Conservation (phyloP, 2,888 invertebrate genomes). For the Prosopocoilus inquinatus region DNA sequence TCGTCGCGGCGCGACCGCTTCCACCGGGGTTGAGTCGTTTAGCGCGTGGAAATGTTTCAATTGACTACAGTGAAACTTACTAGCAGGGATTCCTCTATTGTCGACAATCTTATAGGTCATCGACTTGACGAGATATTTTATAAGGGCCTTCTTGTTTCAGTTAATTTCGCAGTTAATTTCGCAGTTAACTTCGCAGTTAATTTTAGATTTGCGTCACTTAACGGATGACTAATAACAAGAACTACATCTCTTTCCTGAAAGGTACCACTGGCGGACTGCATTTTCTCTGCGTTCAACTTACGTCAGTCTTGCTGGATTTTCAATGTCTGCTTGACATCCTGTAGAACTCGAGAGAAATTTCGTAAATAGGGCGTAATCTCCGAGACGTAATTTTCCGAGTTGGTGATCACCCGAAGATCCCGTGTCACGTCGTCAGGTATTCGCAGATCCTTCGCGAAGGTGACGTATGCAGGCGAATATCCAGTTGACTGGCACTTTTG, state of each 20-base stretch:
- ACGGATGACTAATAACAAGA: not conserved
- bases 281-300: conserved; percentile 7
- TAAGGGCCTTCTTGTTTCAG: conserved; percentile 6
- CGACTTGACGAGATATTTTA: too few relatives aligned
- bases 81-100: too few relatives aligned
- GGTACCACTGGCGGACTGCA: not conserved
- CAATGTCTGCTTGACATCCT: not conserved
- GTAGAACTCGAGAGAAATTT: not conserved
- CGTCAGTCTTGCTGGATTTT: conserved; percentile 6
- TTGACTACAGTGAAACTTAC: too few relatives aligned
- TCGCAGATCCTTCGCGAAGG: conserved; percentile 33
- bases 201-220: not conserved
- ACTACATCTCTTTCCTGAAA: conserved; percentile 2
- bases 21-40: too few relatives aligned
- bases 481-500: conserved; percentile 23
- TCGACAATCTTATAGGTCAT: too few relatives aligned
- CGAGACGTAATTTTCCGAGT: conserved; percentile 10
- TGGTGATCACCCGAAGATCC: conserved; percentile 14
- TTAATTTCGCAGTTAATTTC: conserved; percentile 4
- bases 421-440: conserved; percentile 22
- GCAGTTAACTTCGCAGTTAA: conserved; percentile 2
- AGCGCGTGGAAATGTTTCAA: too few relatives aligned
- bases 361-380: conserved; percentile 4
- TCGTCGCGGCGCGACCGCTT: too few relatives aligned
- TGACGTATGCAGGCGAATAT: too few relatives aligned